A percentile compares a stretch with the other conserved stretches of the same genome.
Evolutionary conservation across 1,140 invertebrate species (phyloP).

Genomic region (Tachypleus tridentatus): DNA sequence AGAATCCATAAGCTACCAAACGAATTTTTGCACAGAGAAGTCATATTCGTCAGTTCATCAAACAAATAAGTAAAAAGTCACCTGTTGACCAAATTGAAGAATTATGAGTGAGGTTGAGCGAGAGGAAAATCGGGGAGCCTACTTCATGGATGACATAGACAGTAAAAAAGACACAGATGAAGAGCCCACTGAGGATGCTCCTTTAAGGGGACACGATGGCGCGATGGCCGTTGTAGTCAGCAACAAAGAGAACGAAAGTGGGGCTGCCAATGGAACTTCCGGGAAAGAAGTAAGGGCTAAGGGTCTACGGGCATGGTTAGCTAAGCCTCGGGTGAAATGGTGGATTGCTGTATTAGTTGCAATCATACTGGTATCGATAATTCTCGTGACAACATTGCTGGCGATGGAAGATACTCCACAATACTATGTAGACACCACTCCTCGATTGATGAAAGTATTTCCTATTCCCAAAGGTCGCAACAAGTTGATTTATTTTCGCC

Average conservation of each 20-base stretch:
- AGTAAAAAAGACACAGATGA: slow-evolving; percentile 12
- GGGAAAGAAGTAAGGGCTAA: slow-evolving; percentile 14
- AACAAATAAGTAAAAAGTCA: too few relatives aligned
- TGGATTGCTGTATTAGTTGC: slow-evolving; percentile 18
- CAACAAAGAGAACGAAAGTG: slow-evolving; percentile 11
- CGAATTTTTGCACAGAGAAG: too few relatives aligned
- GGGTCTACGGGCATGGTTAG: slow-evolving; percentile 16
- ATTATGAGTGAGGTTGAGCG: too few relatives aligned
- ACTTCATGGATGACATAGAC: slow-evolving; percentile 4
- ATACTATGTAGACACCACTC: slow-evolving; percentile 10
- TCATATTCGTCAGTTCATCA: too few relatives aligned
- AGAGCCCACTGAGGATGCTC: slow-evolving; percentile 17
- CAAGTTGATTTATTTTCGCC: slow-evolving; percentile 21
- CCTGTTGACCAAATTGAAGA: too few relatives aligned
- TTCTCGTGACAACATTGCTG: slow-evolving; percentile 15
- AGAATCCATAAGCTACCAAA: too few relatives aligned
- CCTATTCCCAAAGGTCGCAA: slow-evolving; percentile 19
- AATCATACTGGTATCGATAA: slow-evolving; percentile 12
- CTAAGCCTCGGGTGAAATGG: slow-evolving; percentile 20
- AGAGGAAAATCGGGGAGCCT: background rate
- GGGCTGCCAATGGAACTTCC: background rate
- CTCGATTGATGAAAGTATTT: slow-evolving; percentile 15
- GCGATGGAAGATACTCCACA: slow-evolving; percentile 15
- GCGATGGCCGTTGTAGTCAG: slow-evolving; percentile 3
- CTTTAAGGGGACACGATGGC: slow-evolving; percentile 8